Evolutionary conservation across 2,888 invertebrate genomes (phyloP).

Genomic region (Nymphalis urticae): DNA sequence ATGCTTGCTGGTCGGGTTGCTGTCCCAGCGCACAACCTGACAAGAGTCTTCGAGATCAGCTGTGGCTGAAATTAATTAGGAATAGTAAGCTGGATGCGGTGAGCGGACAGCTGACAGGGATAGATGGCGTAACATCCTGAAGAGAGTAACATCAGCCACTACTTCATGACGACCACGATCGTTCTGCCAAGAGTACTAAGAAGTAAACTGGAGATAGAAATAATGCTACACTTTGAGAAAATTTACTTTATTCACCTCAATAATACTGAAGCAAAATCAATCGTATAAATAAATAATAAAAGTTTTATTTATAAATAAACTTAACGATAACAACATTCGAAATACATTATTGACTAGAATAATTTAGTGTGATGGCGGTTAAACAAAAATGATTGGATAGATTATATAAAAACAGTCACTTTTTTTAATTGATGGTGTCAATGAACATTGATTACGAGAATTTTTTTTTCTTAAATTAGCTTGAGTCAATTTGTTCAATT

Average conservation of each 20-base stretch:
- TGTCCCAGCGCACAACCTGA: no score
- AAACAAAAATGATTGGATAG: constrained; percentile 10
- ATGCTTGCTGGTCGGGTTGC: no score
- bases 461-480: background rate
- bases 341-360: constrained; percentile 67
- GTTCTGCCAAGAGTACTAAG: background rate
- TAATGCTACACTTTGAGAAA: constrained; percentile 47
- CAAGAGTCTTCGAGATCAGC: no score
- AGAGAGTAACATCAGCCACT: no score
- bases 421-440: background rate
- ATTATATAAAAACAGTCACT: constrained; percentile 15
- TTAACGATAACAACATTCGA: constrained; percentile 63
- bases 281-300: constrained; percentile 68
- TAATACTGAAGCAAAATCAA: constrained; percentile 72
- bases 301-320: constrained; percentile 64
- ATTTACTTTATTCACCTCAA: constrained; percentile 70
- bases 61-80: no score
- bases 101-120: no score
- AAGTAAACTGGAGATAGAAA: constrained; percentile 22
- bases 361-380: constrained; percentile 47
- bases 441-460: background rate
- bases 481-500: background rate
- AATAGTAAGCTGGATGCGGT: no score
- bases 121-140: background rate
- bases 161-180: no score